Base-by-base conservation (phyloP, 2,797 vertebrate species). In the Netta rufina region DNA sequence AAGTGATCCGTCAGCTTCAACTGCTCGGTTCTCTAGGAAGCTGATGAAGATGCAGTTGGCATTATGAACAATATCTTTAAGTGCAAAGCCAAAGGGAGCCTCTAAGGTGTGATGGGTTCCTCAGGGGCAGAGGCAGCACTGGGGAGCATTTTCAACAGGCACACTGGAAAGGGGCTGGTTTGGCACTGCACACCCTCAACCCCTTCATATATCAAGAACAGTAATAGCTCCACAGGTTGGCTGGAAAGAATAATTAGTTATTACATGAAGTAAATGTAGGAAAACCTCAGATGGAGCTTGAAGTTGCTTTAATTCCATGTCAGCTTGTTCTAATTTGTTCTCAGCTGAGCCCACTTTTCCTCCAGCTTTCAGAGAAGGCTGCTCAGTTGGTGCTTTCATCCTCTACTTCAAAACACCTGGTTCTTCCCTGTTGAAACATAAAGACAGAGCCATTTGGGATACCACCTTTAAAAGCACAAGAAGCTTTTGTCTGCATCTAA, bases 51-150 rank as follows among this genome's bases (percentile, higher is more conserved):
- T 71, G 66, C 25, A 54, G 51, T 41, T 57, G 33, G 13, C 9
- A 4, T 18, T 43, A 56, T 8, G 45, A 82, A 39, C 57, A 69
- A 11, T 8, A 30, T 27, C 47, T 72, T 38, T 69, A 47, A 27
- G 27, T 0, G 0, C 32, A 11, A 77, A 49, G 47, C 62, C 62
- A 36, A 54, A 76, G 39, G 66, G 47, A 74, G 19, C 13, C 20
- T 57, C n/a, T 6, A 13, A 22, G 65, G 61, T n/a, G 51, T 0
- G 1, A 39, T 7, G 43, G 22, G 67, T 15, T 71, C 43, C 54
- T 11, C 3, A 2, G 38, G 17, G 11, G 5, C 20, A 45, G 47
- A 61, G 18, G 33, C 2, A 1, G 39, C n/a, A 39, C 62, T 2
- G 17, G 14, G n/a, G 30, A 75, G n/a, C 30, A 32, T 47, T 9